Percentiles rank a stretch among this genome's conserved stretches.
Conservation (phyloP, 2,797 vertebrate species). For the Premnoplex brunnescens region DNA sequence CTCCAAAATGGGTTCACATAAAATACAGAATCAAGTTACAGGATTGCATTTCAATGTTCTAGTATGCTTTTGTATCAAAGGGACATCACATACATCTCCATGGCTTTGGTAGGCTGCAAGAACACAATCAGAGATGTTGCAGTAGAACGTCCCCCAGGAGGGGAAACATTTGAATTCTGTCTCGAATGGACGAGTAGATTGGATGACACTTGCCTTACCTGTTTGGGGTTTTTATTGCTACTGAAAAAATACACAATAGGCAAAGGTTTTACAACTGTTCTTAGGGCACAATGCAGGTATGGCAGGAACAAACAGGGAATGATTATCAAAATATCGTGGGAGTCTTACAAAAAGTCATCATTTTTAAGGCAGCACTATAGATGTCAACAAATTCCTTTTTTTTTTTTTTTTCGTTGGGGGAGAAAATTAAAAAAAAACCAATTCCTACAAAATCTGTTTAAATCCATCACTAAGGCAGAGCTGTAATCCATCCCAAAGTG, state of each 20-base stretch:
- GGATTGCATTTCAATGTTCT: background rate
- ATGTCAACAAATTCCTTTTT: background rate
- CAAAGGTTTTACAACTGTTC: background rate
- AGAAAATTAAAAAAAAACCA: background rate
- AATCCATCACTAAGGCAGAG: background rate
- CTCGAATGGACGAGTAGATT: background rate
- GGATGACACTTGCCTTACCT: background rate
- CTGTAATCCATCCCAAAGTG: background rate
- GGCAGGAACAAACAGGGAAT: background rate
- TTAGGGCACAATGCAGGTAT: background rate
- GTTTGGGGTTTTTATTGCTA: background rate
- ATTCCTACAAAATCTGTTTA: background rate
- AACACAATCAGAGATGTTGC: background rate
- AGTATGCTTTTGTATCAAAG: background rate
- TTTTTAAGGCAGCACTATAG: background rate
- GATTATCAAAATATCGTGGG: background rate
- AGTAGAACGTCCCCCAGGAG: background rate
- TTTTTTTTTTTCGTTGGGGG: background rate
- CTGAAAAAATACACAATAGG: background rate
- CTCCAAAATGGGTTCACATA: background rate
- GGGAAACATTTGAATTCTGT: background rate
- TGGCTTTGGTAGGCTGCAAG: background rate
- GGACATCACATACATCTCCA: fast-evolving
- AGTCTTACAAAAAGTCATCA: background rate
- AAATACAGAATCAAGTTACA: background rate